A percentile compares a stretch with the other conserved stretches of the same genome.
These are phyloP conservation scores for Prunella strophiata DNA, from an alignment of 2,797 vertebrate genomes.

Conservation along the genomic window DNA sequence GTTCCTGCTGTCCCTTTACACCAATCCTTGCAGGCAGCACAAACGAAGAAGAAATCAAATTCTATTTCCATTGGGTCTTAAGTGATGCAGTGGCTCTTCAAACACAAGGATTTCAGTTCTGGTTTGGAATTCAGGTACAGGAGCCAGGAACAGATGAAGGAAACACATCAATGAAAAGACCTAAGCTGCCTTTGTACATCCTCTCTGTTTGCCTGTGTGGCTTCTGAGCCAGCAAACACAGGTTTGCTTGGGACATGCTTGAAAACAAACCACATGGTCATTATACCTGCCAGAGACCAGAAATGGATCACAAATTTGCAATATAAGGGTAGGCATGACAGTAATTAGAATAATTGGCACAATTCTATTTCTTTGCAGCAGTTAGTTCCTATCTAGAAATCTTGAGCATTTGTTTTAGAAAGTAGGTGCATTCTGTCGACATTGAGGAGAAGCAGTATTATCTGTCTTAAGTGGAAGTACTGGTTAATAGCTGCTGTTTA, in stretches of 20 bases:
- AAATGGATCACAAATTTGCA: neutral
- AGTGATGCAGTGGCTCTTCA: neutral
- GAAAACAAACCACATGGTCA: neutral
- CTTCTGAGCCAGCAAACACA: neutral
- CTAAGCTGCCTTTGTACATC: neutral
- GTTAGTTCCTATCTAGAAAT: neutral
- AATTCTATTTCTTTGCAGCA: neutral
- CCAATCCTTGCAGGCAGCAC: neutral
- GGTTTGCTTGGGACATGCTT: neutral
- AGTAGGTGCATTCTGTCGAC: neutral
- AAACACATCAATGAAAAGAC: neutral
- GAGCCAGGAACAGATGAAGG: neutral
- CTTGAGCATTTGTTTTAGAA: neutral
- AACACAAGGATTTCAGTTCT: neutral
- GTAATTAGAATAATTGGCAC: neutral
- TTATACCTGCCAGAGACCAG: neutral
- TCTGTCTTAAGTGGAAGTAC: neutral
- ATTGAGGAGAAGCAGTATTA: neutral
- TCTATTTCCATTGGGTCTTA: neutral
- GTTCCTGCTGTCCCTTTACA: neutral
- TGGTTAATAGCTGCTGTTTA: neutral
- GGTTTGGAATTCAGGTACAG: neutral
- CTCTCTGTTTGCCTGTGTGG: neutral
- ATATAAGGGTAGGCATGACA: neutral
- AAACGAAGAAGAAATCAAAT: neutral